Base-by-base conservation (phyloP, 1,140 invertebrate species). In the Orussus abietinus region DNA sequence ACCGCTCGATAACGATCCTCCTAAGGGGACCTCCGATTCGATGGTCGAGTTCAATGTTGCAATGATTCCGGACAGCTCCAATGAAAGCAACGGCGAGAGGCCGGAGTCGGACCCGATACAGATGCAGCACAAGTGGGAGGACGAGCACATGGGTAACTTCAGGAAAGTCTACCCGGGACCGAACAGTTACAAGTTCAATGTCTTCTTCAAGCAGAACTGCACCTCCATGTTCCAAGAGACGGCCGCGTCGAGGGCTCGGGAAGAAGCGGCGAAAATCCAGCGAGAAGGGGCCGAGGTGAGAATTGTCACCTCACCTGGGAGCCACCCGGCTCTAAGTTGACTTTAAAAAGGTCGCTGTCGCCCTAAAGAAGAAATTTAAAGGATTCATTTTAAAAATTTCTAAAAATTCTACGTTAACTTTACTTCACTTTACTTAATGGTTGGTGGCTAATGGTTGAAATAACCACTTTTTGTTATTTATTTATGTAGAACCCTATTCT, bases 141-240 rank as follows among this genome's bases (percentile, higher is more conserved):
- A 83, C 52, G 74, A 78, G 19, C 83, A 90, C 62, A 72, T 86
- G 52, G 90, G 90, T 59, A 66, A 69, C 59, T 67, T 62, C 38
- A 53, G 61, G 34, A 45, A 57, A 55, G 57, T 72, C 45, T 63
- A 69, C 49, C 54, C 58, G 19, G 54, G 44, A 48, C 41, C 44
- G n/a, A 52, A 59, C 30, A 45, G 41, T 18, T 62, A 76, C 32
- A 83, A 82, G 55, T 88, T 88, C 59, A 76, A 80, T 33, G 76
- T 77, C 37, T 87, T 81, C 61, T 88, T 89, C 69, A 80, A 83
- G 53, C 84, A 85, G 66, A 85, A 78, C 40, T 76, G 78, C 22
- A 80, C 75, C 34, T 83, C 85, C 1, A 71, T 90, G 22, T 90
- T 85, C 60, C 81, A 84, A 40, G 84, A 85, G 51, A 91, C 87